Evolutionary conservation across 2,113 vertebrate species (phyloP).

Genomic region (Varanus salvator): DNA sequence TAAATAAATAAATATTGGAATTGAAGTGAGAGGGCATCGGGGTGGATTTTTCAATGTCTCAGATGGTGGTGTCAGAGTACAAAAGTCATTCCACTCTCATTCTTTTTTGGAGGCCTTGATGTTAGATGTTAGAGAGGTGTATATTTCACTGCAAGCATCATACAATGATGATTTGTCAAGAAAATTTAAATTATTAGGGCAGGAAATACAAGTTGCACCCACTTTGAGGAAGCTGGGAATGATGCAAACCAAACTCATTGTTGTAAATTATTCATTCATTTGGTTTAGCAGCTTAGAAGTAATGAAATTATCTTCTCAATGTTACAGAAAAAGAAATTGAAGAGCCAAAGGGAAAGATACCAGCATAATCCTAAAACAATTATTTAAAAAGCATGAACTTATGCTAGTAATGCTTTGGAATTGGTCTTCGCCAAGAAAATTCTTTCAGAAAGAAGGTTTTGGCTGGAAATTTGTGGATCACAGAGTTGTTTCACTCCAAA

Average conservation of each 20-base stretch:
- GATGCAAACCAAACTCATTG: neutral
- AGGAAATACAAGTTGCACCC: neutral
- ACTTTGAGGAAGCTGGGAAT: neutral
- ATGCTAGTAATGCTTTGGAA: neutral
- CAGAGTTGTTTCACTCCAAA: neutral
- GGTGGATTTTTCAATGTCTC: too few relatives aligned
- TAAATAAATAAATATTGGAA: too few relatives aligned
- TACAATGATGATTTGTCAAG: neutral
- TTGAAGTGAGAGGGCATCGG: too few relatives aligned
- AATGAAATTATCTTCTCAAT: accelerated
- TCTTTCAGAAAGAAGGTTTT: neutral
- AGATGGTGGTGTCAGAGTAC: too few relatives aligned
- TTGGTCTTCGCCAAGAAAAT: neutral
- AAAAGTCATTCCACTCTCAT: too few relatives aligned
- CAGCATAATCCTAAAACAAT: neutral
- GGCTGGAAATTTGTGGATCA: neutral
- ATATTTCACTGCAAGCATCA: neutral
- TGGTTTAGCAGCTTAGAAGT: neutral
- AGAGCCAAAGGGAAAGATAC: neutral
- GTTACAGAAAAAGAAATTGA: neutral
- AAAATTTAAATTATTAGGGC: neutral
- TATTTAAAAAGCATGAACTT: neutral
- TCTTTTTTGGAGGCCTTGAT: too few relatives aligned
- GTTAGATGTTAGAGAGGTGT: neutral
- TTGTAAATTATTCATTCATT: too few relatives aligned